phyloP scores from a whole-genome alignment of 2,797 vertebrate species.

The Chelon labrosus region DNA sequence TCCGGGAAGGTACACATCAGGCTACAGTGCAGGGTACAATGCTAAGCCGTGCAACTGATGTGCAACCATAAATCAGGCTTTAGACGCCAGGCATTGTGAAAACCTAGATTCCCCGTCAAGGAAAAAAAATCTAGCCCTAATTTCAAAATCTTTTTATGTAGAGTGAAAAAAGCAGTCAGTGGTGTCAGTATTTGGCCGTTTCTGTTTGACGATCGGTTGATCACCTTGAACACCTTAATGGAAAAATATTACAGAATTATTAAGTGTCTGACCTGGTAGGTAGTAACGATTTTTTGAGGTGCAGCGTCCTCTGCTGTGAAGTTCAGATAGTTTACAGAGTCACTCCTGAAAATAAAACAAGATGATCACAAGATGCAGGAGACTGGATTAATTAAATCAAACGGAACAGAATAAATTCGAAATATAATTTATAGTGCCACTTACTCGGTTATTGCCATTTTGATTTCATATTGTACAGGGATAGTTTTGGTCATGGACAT shows the following conservation, averaged over 20 bases:
- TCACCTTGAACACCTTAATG: too few relatives aligned
- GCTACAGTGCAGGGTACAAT: too few relatives aligned
- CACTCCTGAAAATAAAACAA: slow-evolving; percentile 46
- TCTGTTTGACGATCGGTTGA: too few relatives aligned
- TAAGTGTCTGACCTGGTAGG: slow-evolving; percentile 67
- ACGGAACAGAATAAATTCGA: neutral
- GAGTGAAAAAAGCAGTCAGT: too few relatives aligned
- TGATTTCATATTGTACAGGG: slow-evolving; percentile 73
- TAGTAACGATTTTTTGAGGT: slow-evolving; percentile 44
- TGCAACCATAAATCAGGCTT: too few relatives aligned
- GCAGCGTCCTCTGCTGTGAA: slow-evolving; percentile 63
- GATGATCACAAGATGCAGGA: neutral
- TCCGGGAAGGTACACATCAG: too few relatives aligned
- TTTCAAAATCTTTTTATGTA: too few relatives aligned
- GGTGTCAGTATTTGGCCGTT: too few relatives aligned
- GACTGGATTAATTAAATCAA: neutral
- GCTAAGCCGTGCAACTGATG: too few relatives aligned
- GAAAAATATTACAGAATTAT: neutral
- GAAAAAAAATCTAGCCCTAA: too few relatives aligned
- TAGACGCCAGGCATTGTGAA: too few relatives aligned
- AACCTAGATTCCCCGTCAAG: too few relatives aligned
- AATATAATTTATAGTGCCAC: slow-evolving; percentile 34
- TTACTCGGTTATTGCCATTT: slow-evolving; percentile 75
- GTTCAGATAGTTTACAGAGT: slow-evolving; percentile 59
- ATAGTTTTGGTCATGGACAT: slow-evolving; percentile 52